phyloP scores from a whole-genome alignment of 2,888 invertebrate species.

The Volucella zonaria region DNA sequence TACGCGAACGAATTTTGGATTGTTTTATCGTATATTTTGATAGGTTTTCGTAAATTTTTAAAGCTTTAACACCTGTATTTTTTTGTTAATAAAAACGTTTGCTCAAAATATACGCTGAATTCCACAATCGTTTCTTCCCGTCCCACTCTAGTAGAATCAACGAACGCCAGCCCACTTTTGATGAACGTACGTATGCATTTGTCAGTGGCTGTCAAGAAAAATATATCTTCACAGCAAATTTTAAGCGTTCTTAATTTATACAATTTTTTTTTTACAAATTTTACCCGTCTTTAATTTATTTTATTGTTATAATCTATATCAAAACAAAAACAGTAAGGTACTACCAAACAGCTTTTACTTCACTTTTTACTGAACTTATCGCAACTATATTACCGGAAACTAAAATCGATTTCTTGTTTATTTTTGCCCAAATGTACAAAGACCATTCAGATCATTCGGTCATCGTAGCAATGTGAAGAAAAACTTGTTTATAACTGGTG shows the following conservation, averaged over 20 bases:
- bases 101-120: neutral
- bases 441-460: conserved; percentile 39
- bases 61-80: too few relatives aligned
- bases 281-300: conserved; percentile 33
- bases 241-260: conserved; percentile 54
- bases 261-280: conserved; percentile 57
- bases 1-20: too few relatives aligned
- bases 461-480: conserved; percentile 4
- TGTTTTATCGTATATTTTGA: too few relatives aligned
- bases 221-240: conserved; percentile 58
- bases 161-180: conserved; percentile 27
- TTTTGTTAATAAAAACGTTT: neutral
- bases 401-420: conserved; percentile 74
- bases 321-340: conserved; percentile 54
- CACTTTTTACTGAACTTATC: neutral
- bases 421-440: conserved; percentile 58
- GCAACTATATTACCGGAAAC: conserved; percentile 48
- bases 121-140: neutral
- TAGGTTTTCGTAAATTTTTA: too few relatives aligned
- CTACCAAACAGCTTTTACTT: neutral
- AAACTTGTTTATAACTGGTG: conserved; percentile 40
- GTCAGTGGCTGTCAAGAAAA: conserved; percentile 70
- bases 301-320: conserved; percentile 27
- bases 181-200: conserved; percentile 57
- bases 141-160: neutral